Percentiles rank a stretch among this genome's conserved stretches.
Evolutionary conservation across 2,113 vertebrate genomes (phyloP).

Genomic region (Salvelinus namaycush): DNA sequence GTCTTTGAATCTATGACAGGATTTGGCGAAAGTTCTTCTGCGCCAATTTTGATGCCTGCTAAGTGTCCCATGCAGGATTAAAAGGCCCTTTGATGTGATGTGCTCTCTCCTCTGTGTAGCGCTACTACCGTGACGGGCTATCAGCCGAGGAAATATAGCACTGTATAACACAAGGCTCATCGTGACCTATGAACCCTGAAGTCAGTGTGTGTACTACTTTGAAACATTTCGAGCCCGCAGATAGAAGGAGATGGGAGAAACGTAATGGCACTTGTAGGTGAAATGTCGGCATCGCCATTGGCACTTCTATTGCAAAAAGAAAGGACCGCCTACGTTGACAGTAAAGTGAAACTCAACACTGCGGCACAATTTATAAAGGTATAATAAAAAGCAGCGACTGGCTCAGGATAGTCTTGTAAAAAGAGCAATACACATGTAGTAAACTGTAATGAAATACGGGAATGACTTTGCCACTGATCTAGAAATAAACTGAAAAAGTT

Average conservation of each 20-base stretch:
- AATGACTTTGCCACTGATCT: constrained; percentile 58
- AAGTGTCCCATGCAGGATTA: constrained; percentile 67
- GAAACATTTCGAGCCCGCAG: neutral
- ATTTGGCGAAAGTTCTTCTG: constrained; percentile 60
- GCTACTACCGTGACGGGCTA: constrained; percentile 58
- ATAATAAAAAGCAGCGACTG: constrained; percentile 51
- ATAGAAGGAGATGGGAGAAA: constrained; percentile 4
- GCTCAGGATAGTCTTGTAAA: constrained; percentile 56
- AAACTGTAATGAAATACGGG: constrained; percentile 67
- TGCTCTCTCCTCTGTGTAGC: constrained; percentile 42
- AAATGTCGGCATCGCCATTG: constrained; percentile 21
- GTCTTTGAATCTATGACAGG: constrained; percentile 66
- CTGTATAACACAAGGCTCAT: constrained; percentile 45
- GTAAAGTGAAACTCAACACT: constrained; percentile 68
- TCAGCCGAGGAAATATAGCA: constrained; percentile 44
- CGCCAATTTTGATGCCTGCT: constrained; percentile 67
- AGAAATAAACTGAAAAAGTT: constrained; percentile 53
- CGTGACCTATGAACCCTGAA: neutral
- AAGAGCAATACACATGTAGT: constrained; percentile 48
- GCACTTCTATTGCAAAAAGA: constrained; percentile 37
- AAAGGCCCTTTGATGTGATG: constrained; percentile 60
- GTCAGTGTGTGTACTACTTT: neutral
- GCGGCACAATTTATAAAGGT: constrained; percentile 60
- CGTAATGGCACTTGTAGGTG: neutral
- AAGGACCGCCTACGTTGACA: constrained; percentile 53